These are phyloP conservation scores for Scaptomyza tumidula DNA, from an alignment of 2,888 invertebrate species.

Conservation along the genomic window DNA sequence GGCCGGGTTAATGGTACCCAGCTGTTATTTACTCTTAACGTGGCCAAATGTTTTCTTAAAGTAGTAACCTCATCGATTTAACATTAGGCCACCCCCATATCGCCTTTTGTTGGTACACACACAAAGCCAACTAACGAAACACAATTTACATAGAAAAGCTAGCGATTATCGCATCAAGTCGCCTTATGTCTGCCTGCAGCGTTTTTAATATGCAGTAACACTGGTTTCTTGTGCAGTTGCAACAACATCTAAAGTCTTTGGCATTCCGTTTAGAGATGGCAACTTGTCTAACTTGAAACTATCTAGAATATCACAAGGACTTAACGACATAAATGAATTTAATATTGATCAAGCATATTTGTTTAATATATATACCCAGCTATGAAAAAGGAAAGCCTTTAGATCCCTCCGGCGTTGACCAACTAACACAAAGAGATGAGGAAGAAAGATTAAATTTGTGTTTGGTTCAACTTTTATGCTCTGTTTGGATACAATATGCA, in stretches of 20 bases:
- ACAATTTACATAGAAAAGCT: conserved; percentile 73
- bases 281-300: too few species aligned
- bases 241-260: neutral
- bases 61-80: conserved; percentile 39
- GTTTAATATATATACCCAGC: neutral
- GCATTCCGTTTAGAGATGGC: neutral
- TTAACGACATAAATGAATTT: neutral
- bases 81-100: conserved; percentile 35
- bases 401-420: conserved; percentile 4
- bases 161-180: conserved; percentile 62
- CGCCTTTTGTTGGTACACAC: conserved; percentile 3
- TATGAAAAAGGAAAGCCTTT: too few species aligned
- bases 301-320: too few species aligned
- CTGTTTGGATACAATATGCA: conserved; percentile 27
- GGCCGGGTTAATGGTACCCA: conserved; percentile 15
- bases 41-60: conserved; percentile 36
- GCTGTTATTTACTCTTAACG: conserved; percentile 32
- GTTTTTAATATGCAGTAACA: conserved; percentile 63
- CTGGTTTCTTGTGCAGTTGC: conserved; percentile 16
- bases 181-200: conserved; percentile 36
- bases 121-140: conserved; percentile 49
- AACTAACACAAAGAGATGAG: conserved; percentile 16
- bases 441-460: conserved; percentile 33
- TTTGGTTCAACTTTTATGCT: conserved; percentile 42
- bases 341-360: neutral